Evolutionary conservation across 2,797 vertebrate species (phyloP), one percentile per base, ranked within the genome.

Genomic region (Harpagifer antarcticus): DNA sequence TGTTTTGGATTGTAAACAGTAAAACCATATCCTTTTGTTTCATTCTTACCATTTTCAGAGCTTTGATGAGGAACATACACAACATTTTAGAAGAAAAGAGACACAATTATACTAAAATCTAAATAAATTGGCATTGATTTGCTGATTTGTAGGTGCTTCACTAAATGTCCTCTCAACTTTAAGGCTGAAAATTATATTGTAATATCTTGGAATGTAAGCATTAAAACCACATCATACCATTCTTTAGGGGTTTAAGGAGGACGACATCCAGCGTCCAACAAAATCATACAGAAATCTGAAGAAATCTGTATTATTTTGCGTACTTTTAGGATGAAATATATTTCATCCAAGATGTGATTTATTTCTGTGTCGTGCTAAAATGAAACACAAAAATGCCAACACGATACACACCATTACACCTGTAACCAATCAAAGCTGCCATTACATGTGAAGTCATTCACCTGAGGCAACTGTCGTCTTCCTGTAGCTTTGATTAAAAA

Each of bases 401-500:
- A 33, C 33, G 33, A 33, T 33, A 33, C 33, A 33, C 33, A 2
- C 33, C 33, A 37, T 37, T 9, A 5, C 5, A 37, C 33, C 33
- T 58, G 3, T 8, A 3, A 63, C 53, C 8, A 5, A 59, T 23
- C 43, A 13, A 9, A 40, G 19, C 72, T 27, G 17, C 45, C 10
- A 2, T 61, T 44, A 59, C 13, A 57, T 75, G 42, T 27, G 40
- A 63, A 33, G 27, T 31, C 55, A 13, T 37, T 42, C 40, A 63
- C 56, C 42, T 48, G 57, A 44, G 55, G 57, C 71, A 0, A 3
- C 52, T 17, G 68, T 73, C 48, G 11, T 68, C 61, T 6, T 55
- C 63, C 40, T 8, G 11, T 40, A 47, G 20, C 56, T 74, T 71
- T 61, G 66, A 70, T 79, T 81, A 63, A 72, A 83, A 70, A 54